Evolutionary conservation across 2,797 vertebrate species (phyloP).

Genomic region (Sebastes cheni): DNA sequence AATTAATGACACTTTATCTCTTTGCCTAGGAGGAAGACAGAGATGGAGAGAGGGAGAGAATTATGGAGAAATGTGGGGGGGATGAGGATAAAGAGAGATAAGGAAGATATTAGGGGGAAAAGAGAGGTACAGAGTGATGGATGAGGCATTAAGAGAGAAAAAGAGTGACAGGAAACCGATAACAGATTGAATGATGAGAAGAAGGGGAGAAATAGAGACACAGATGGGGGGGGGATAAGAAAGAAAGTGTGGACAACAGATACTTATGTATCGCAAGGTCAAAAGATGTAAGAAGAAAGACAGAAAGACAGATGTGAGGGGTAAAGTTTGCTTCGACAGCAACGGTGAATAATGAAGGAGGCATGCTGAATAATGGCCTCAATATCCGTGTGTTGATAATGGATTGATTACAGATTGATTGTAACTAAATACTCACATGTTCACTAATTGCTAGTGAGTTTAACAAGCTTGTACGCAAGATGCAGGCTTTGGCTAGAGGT

Average conservation of each 20-base stretch:
- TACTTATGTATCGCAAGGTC: neutral
- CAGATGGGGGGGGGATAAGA: neutral
- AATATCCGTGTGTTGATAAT: neutral
- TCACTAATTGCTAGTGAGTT: neutral
- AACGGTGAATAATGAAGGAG: neutral
- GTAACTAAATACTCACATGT: neutral
- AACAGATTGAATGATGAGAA: neutral
- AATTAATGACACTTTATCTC: slow-evolving; percentile 73
- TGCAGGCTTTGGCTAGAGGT: neutral
- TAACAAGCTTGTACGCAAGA: neutral
- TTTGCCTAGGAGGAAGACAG: slow-evolving; percentile 41
- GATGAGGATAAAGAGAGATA: slow-evolving; percentile 19
- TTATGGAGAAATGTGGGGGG: slow-evolving; percentile 28
- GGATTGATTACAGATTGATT: neutral
- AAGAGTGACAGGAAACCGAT: slow-evolving; percentile 5
- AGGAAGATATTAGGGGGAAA: slow-evolving; percentile 17
- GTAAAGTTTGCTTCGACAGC: neutral
- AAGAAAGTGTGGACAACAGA: neutral
- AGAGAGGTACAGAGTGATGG: slow-evolving; percentile 19
- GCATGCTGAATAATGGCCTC: neutral
- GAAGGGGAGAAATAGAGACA: neutral
- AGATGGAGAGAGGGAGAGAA: slow-evolving; percentile 35
- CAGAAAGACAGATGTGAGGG: neutral
- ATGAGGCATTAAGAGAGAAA: slow-evolving; percentile 20
- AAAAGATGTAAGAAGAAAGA: neutral